Evolutionary conservation across 1,140 invertebrate species (phyloP).

Genomic region (Bemisia tabaci): DNA sequence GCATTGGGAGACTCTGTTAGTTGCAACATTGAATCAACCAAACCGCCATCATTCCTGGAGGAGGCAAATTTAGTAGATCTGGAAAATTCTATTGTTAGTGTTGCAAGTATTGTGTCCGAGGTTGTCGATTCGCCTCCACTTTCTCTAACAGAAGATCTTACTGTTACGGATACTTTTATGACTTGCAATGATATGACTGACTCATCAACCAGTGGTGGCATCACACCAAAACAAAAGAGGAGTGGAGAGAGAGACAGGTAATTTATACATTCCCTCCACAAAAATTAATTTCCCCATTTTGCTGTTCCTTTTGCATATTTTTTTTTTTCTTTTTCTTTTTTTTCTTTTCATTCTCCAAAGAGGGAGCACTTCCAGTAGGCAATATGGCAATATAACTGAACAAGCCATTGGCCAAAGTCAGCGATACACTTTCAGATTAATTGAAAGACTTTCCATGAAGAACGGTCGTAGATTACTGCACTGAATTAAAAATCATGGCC

Average conservation of each 20-base stretch:
- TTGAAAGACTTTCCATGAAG: too few relatives aligned
- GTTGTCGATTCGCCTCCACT: constrained; percentile 19
- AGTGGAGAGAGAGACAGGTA: constrained; percentile 50
- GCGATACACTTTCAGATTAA: too few relatives aligned
- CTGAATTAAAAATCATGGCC: too few relatives aligned
- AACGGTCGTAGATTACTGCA: too few relatives aligned
- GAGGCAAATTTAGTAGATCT: constrained; percentile 45
- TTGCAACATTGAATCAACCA: constrained; percentile 58
- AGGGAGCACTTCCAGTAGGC: too few relatives aligned
- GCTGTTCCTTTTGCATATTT: background rate
- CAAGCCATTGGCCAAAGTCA: too few relatives aligned
- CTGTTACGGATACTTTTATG: constrained; percentile 17
- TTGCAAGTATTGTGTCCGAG: constrained; percentile 49
- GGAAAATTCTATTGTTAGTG: constrained; percentile 66
- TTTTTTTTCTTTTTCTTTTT: background rate
- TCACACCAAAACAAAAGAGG: constrained; percentile 61
- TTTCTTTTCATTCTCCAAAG: too few relatives aligned
- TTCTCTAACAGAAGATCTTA: constrained; percentile 17
- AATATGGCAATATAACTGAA: too few relatives aligned
- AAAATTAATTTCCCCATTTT: background rate
- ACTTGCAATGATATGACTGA: constrained; percentile 11
- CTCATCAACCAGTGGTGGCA: constrained; percentile 6
- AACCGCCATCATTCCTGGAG: constrained; percentile 68
- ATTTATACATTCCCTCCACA: background rate
- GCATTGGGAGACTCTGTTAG: constrained; percentile 23